phyloP scores from a whole-genome alignment of 2,888 invertebrate species.

The Bruchidius siliquastri region DNA sequence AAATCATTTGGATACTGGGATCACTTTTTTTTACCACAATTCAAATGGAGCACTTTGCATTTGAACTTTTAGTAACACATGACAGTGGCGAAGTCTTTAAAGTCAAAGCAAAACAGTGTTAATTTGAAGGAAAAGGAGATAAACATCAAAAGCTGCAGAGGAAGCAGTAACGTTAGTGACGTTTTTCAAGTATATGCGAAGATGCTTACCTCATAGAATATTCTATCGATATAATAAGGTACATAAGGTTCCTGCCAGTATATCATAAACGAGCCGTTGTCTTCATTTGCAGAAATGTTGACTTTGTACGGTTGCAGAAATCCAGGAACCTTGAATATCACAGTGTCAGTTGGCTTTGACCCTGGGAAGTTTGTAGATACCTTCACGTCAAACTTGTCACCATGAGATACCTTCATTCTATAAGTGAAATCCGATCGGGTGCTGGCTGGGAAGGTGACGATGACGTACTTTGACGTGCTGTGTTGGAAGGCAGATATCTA shows the following conservation, averaged over 20 bases:
- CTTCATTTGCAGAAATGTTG: conserved; percentile 29
- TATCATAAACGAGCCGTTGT: conserved; percentile 34
- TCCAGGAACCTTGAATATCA: conserved; percentile 30
- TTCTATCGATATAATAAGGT: conserved; percentile 29
- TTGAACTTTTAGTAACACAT: no score
- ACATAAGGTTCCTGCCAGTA: conserved; percentile 37
- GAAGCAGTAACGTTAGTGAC: no score
- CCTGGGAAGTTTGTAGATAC: conserved; percentile 33
- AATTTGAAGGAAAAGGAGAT: no score
- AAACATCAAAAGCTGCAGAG: no score
- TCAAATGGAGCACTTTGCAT: no score
- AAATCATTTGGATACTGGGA: no score
- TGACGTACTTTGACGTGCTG: conserved; percentile 23
- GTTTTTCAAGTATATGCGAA: background rate
- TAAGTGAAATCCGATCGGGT: conserved; percentile 28
- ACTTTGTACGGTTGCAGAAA: conserved; percentile 36
- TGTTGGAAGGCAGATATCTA: conserved; percentile 32
- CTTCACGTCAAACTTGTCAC: conserved; percentile 30
- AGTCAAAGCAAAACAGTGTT: no score
- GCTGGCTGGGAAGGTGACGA: conserved; percentile 29
- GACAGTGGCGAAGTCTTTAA: no score
- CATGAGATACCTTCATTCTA: conserved; percentile 30
- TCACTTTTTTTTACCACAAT: no score
- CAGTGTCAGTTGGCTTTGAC: conserved; percentile 28
- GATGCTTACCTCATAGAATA: conserved; percentile 29